Evolutionary conservation across 2,888 invertebrate genomes (phyloP), one percentile per base, ranked within the genome.

Genomic region (Sphaerophoria rueppellii): DNA sequence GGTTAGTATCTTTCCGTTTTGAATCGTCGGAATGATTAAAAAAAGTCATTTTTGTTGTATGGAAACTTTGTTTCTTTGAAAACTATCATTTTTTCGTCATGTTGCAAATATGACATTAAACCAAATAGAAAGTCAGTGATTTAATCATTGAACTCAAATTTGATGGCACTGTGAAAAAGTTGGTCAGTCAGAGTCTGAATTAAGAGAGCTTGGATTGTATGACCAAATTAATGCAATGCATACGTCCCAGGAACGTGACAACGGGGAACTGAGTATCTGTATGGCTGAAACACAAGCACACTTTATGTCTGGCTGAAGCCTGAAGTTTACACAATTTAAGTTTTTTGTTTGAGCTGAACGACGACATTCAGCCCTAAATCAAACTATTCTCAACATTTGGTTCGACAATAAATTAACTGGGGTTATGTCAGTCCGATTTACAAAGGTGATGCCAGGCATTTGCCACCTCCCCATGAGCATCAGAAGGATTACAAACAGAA

Each of bases 241-340:
- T 63, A 65, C 34, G 63, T 50, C 50, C 35, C 6, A 50, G 63
- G 34, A 65, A 65, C 63, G 63, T 65, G 63, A 65, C 50, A 5
- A 9, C 14, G 34, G 24, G 35, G 43, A 24, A 24, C 24, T 24
- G 2, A 24, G 24, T 24, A 24, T 24, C 24, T 2, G 2, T 24
- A 24, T 24, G 24, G 24, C 24, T 24, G 16, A 24, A 14, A 57
- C 0, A 24, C 50, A 14, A 24, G 24, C 24, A 24, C 24, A 2
- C 24, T 24, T 24, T 24, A n/a, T n/a, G n/a, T n/a, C n/a, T n/a
- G n/a, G n/a, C n/a, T n/a, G n/a, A n/a, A n/a, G n/a, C n/a, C n/a
- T n/a, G n/a, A n/a, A n/a, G n/a, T n/a, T n/a, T n/a, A n/a, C n/a
- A n/a, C n/a, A n/a, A n/a, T n/a, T n/a, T n/a, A n/a, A n/a, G n/a